A percentile compares a stretch with the other conserved stretches of the same genome.
phyloP scores from a whole-genome alignment of 2,797 vertebrate species.

The Gambusia yucatana region DNA sequence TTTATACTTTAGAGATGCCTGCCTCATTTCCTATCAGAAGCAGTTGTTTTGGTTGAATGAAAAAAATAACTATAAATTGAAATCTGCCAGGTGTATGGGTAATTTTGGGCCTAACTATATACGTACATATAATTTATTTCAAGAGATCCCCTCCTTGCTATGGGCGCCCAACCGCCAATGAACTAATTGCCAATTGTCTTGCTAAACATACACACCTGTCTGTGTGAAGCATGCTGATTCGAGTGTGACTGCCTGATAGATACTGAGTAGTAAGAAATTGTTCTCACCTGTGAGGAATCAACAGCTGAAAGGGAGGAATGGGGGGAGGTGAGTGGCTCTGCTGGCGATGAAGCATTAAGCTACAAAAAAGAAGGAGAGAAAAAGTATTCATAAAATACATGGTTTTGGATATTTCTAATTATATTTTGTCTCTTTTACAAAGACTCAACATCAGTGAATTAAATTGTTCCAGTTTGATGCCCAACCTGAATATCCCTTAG shows the following conservation, averaged over 20 bases:
- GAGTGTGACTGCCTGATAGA: neutral
- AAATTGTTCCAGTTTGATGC: neutral
- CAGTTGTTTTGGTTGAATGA: neutral
- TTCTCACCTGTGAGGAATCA: slow-evolving; percentile 44
- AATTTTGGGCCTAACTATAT: neutral
- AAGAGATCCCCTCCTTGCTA: neutral
- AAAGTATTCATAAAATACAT: neutral
- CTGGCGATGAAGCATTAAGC: neutral
- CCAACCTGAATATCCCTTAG: slow-evolving; percentile 47
- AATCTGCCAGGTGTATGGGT: neutral
- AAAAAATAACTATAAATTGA: neutral
- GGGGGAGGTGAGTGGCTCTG: neutral
- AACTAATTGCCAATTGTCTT: neutral
- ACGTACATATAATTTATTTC: neutral
- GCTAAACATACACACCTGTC: neutral
- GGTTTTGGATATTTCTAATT: neutral
- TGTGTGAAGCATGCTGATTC: neutral
- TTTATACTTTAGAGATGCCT: neutral
- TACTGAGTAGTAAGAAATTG: neutral
- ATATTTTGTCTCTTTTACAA: neutral
- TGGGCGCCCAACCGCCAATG: neutral
- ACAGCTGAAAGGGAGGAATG: neutral
- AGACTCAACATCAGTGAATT: neutral
- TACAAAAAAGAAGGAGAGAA: neutral
- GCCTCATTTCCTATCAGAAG: neutral